Base-by-base conservation (phyloP, 1,140 invertebrate genomes). In the Drosophila grimshawi region DNA sequence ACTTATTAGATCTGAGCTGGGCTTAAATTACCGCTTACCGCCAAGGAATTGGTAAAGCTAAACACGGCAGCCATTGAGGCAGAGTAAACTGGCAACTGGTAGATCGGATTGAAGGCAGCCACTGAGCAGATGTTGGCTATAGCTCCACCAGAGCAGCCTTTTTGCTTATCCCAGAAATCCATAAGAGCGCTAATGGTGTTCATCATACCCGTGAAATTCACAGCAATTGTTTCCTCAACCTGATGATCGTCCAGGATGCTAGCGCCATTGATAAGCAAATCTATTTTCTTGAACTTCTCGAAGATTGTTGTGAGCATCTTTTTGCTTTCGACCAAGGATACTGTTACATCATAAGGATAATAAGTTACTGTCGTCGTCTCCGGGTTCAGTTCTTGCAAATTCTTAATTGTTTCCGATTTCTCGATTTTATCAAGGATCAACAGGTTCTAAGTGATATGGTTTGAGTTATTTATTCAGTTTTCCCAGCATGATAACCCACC, bases 71-170 rank as follows among this genome's bases (percentile, higher is more conserved):
- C 92, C 74, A 94, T 94, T 4, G 93, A 92, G 11, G 92, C 93
- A 3, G 74, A 77, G 74, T 94, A 94, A 2, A 93, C 82, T 0
- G 94, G 94, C 48, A 88, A 64, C 62, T 85, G 79, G 52, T 86
- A 81, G 32, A 89, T 86, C 51, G 91, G 69, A 57, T 88, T 91
- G 53, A 94, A 93, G 37, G 95, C 95, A 60, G 93, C 91, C 67
- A 95, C 94, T 3, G 95, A 95, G 10, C 94, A 93, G 32, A 95
- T 89, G 69, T 96, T 96, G 8, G 95, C 93, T 39, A 96, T 94
- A 3, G 94, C 93, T 29, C 94, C 95, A 51, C 95, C 95, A 7
- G 92, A 92, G 0, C 94, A 94, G 11, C 93, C 93, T 65, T 94
- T 94, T 37, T 94, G 93, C 78, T 93, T 95, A 32, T 94, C 93